Conservation (phyloP, 2,113 vertebrate genomes). For the Prunella himalayana region DNA sequence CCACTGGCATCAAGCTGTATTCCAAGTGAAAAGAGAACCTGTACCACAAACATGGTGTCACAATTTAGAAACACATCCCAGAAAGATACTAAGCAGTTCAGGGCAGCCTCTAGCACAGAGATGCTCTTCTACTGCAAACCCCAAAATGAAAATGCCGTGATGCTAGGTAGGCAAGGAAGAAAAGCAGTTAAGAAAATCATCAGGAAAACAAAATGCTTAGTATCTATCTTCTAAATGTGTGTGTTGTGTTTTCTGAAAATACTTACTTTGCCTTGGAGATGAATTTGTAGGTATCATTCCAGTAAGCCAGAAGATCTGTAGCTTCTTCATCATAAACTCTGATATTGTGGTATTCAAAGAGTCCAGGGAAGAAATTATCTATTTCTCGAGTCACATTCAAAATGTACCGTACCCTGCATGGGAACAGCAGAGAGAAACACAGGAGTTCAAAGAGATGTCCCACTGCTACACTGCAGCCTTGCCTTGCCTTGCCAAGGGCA, state of each 20-base stretch:
- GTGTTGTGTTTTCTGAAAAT: neutral
- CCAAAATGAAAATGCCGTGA: neutral
- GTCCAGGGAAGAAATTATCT: slow-evolving; percentile 96
- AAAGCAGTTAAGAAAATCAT: neutral
- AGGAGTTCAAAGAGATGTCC: neutral
- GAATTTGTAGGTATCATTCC: slow-evolving; percentile 98
- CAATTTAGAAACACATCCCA: neutral
- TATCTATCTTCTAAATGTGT: neutral
- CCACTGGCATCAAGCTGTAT: neutral
- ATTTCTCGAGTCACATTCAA: slow-evolving; percentile 97
- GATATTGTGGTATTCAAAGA: slow-evolving; percentile 97
- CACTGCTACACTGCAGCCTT: neutral
- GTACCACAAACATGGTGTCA: fast-evolving
- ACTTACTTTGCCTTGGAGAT: slow-evolving; percentile 97
- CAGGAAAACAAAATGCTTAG: neutral
- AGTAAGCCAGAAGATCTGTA: slow-evolving; percentile 95
- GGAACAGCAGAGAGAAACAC: neutral
- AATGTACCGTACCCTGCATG: slow-evolving; percentile 87
- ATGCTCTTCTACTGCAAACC: neutral
- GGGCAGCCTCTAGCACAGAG: neutral
- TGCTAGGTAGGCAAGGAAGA: neutral
- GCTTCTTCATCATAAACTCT: slow-evolving; percentile 96
- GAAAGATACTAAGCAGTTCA: neutral
- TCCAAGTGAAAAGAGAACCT: neutral
- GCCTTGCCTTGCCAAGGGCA: neutral